phyloP scores from a whole-genome alignment of 2,797 vertebrate species.

The Rhynchonycteris naso region DNA sequence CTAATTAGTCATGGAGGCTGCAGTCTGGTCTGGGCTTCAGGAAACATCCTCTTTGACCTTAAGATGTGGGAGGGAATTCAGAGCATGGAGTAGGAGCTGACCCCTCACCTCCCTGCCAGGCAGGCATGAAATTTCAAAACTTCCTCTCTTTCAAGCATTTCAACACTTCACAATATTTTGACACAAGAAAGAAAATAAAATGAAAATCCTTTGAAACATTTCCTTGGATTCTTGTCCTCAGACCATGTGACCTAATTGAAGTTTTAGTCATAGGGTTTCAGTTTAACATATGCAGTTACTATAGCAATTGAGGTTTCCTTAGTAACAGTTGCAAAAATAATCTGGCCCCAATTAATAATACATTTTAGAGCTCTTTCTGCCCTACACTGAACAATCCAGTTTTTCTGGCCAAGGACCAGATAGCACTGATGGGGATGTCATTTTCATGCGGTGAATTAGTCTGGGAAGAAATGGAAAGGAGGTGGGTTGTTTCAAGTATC shows the following conservation, averaged over 20 bases:
- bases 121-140: neutral
- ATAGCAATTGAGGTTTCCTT: conserved; percentile 89
- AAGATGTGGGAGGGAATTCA: neutral
- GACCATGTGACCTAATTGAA: conserved; percentile 78
- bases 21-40: neutral
- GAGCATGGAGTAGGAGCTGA: neutral
- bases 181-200: conserved; percentile 38
- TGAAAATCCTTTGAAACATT: conserved; percentile 68
- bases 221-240: conserved; percentile 57
- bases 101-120: conserved; percentile 44
- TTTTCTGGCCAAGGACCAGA: conserved; percentile 35
- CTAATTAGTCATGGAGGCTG: neutral
- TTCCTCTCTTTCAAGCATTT: conserved; percentile 33
- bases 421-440: conserved; percentile 36
- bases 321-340: conserved; percentile 89
- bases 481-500: neutral
- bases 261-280: conserved; percentile 85
- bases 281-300: conserved; percentile 87
- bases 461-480: conserved; percentile 79
- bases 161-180: conserved; percentile 78
- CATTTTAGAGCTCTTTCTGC: conserved; percentile 82
- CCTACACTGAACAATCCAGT: conserved; percentile 55
- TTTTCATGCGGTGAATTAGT: conserved; percentile 64
- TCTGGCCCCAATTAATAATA: conserved; percentile 89
- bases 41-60: neutral